Evolutionary conservation across 2,797 vertebrate genomes (phyloP).

Genomic region (Mus caroli): DNA sequence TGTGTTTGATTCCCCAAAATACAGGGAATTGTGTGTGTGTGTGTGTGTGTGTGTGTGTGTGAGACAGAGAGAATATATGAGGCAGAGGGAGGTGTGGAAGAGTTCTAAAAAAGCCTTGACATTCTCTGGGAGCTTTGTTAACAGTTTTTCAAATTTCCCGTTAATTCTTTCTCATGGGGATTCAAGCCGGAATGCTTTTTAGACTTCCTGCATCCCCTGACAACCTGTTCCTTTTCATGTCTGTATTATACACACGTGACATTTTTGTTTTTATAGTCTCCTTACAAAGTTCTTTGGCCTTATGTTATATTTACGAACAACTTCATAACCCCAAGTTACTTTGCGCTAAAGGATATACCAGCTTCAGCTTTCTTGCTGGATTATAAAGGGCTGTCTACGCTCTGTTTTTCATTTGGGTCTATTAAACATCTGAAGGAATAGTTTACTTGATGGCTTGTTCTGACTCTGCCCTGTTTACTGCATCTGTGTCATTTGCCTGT

Average conservation of each 20-base stretch:
- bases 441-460: conserved; percentile 12
- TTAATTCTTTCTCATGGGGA: conserved; percentile 56
- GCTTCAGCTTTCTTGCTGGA: conserved; percentile 25
- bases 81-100: neutral
- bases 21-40: neutral
- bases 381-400: neutral
- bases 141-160: neutral
- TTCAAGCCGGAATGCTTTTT: conserved; percentile 13
- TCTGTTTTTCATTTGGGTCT: neutral
- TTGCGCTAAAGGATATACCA: conserved; percentile 32
- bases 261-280: conserved; percentile 59
- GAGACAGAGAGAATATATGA: too few species aligned
- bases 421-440: conserved; percentile 54
- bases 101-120: conserved; percentile 19
- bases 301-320: conserved; percentile 63
- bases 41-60: too few species aligned
- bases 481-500: neutral
- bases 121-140: neutral
- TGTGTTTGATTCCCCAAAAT: neutral
- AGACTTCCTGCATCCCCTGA: conserved; percentile 1
- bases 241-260: neutral
- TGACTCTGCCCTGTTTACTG: neutral
- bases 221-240: neutral
- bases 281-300: conserved; percentile 31
- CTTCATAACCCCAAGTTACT: conserved; percentile 65